phyloP scores from a whole-genome alignment of 2,888 invertebrate genomes.

The Mimumesa dahlbomi region DNA sequence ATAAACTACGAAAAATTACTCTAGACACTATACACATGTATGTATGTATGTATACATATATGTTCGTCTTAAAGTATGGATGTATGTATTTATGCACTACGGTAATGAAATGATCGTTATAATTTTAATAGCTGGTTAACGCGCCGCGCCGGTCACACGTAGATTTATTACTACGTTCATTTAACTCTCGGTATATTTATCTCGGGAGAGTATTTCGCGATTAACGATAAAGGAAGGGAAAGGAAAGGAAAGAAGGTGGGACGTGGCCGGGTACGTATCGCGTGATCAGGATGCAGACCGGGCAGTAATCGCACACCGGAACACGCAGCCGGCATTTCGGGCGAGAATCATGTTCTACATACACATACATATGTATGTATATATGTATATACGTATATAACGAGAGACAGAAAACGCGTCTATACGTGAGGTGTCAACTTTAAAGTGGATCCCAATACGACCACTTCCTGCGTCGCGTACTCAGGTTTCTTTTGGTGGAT shows the following conservation, averaged over 20 bases:
- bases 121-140: not conserved
- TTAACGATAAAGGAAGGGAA: constrained; percentile 25
- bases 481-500: constrained; percentile 31
- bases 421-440: constrained; percentile 53
- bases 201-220: constrained; percentile 41
- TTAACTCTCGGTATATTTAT: constrained; percentile 8
- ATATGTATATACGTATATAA: constrained; percentile 4
- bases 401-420: constrained; percentile 31
- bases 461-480: constrained; percentile 45
- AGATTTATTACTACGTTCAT: not conserved
- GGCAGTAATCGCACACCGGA: constrained; percentile 54
- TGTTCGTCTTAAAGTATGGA: no score
- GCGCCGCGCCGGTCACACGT: not conserved
- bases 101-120: not conserved
- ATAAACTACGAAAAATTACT: no score
- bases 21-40: no score
- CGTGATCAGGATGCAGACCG: constrained; percentile 53
- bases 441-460: constrained; percentile 55
- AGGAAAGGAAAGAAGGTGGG: constrained; percentile 5
- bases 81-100: no score
- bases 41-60: no score
- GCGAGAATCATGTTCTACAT: constrained; percentile 8
- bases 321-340: constrained; percentile 52
- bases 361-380: no score
- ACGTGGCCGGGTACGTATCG: constrained; percentile 30